These are phyloP conservation scores for Morone saxatilis DNA, from an alignment of 2,113 vertebrate genomes.

Conservation along the genomic window DNA sequence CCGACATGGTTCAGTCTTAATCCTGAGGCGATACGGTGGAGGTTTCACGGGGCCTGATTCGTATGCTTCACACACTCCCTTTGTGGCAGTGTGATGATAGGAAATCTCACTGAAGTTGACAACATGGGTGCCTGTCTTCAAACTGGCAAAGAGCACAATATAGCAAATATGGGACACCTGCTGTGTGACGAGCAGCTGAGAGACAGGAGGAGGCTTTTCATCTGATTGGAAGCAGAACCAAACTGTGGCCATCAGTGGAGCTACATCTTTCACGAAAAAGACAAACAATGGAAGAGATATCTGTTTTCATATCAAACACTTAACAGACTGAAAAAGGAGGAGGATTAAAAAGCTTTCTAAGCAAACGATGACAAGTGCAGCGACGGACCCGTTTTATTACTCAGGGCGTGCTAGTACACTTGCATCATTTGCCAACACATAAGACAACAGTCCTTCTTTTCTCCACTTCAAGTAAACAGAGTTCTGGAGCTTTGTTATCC, in stretches of 20 bases:
- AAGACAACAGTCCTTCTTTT: conserved; percentile 2
- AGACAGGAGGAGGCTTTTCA: conserved; percentile 59
- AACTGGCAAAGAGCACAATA: conserved; percentile 30
- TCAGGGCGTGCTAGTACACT: neutral
- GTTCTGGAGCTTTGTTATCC: conserved; percentile 8
- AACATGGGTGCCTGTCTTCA: conserved; percentile 47
- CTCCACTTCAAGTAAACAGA: conserved; percentile 28
- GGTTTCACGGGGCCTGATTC: neutral
- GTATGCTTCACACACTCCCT: neutral
- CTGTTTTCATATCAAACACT: conserved; percentile 58
- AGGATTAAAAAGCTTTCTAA: conserved; percentile 49
- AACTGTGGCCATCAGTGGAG: conserved; percentile 32
- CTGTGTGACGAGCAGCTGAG: conserved; percentile 65
- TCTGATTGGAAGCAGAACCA: conserved; percentile 43
- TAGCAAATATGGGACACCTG: conserved; percentile 63
- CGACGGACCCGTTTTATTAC: conserved; percentile 1
- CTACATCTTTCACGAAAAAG: conserved; percentile 9
- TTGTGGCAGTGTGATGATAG: neutral
- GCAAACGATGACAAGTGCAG: conserved; percentile 42
- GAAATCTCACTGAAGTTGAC: conserved; percentile 44
- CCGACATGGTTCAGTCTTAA: neutral
- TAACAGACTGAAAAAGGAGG: conserved; percentile 42
- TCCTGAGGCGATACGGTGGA: neutral
- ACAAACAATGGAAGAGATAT: conserved; percentile 43
- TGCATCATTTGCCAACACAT: conserved; percentile 38